Base-by-base conservation (phyloP, 2,888 invertebrate species). In the Mayetiola destructor region DNA sequence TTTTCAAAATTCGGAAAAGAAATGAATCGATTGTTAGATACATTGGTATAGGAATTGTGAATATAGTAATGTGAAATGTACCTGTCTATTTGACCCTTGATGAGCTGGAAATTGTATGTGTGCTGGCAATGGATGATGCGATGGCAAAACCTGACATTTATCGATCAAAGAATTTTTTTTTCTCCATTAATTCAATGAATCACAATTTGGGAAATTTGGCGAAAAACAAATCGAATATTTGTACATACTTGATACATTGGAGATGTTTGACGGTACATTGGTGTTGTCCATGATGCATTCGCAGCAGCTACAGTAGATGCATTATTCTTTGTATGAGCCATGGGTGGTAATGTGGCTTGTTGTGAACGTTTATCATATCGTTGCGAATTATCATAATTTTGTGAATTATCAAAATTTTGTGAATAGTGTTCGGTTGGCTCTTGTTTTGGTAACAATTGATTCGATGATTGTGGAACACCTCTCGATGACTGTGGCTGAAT, bases 41-140 rank as follows among this genome's bases (percentile, higher is more conserved):
- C 12, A 36, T 8, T n/a, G n/a, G n/a, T 3, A 36, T 36, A 9
- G 4, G 3, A 36, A 36, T 36, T 14, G n/a, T 36, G 6, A 36
- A 36, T 36, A 12, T n/a, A 36, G 12, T 9, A 14, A 53, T 30
- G 55, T 20, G 23, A 55, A 48, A 60, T 62, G 64, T 63, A 73
- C 73, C 68, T 73, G 73, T 63, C 73, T 68, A 66, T 70, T 72
- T 61, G 72, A 71, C 61, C 69, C 71, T 61, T 72, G 73, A 62
- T 73, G 73, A 16, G 73, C 73, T 21, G 72, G 73, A 36, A 73
- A 73, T 39, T 72, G 73, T 71, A 88, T 81, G 69, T 89, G 88
- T 10, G 88, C 88, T 60, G 88, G 88, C 65, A 88, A 72, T 53
- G 87, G 86, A 72, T 88, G 87, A 72, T 88, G 87, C 55, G 81